Conservation (phyloP, 2,888 invertebrate species). For the Chamaedrilus cognettii region DNA sequence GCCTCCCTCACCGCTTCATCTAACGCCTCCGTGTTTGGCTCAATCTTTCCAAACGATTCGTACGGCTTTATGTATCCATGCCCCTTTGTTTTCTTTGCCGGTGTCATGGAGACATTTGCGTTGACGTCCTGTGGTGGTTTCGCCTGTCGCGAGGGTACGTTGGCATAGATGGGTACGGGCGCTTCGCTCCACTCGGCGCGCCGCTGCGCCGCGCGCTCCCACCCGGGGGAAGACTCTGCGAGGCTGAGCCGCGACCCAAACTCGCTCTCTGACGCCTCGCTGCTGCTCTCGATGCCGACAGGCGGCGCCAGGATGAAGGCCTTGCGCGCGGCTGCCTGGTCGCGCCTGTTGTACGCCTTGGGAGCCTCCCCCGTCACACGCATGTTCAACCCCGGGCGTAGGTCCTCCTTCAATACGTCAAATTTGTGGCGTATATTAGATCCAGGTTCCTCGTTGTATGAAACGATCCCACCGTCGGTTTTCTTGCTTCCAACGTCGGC, state of each 20-base stretch:
- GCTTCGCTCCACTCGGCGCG: slow-evolving; percentile 16
- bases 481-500: not conserved
- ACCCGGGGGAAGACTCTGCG: not conserved
- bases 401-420: not conserved
- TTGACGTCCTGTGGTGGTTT: not conserved
- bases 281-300: slow-evolving; percentile 37
- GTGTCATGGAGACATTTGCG: not conserved
- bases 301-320: slow-evolving; percentile 35
- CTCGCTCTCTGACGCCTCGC: slow-evolving; percentile 38
- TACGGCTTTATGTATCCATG: slow-evolving; percentile 36
- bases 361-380: slow-evolving; percentile 37
- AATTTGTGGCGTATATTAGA: not conserved
- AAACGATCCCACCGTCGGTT: not conserved
- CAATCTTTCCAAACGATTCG: slow-evolving; percentile 39
- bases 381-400: slow-evolving; percentile 31
- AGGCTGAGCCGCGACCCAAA: slow-evolving; percentile 26
- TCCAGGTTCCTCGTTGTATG: slow-evolving; percentile 4
- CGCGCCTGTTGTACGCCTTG: slow-evolving; percentile 33
- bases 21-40: slow-evolving; percentile 34
- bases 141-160: not conserved
- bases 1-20: slow-evolving; percentile 29
- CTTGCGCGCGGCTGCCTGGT: slow-evolving; percentile 29
- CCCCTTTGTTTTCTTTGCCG: slow-evolving; percentile 7
- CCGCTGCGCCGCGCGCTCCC: slow-evolving; percentile 10
- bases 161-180: slow-evolving; percentile 10